Evolutionary conservation across 1,140 invertebrate species (phyloP), one percentile per base, ranked within the genome.

Genomic region (Venturia canescens): DNA sequence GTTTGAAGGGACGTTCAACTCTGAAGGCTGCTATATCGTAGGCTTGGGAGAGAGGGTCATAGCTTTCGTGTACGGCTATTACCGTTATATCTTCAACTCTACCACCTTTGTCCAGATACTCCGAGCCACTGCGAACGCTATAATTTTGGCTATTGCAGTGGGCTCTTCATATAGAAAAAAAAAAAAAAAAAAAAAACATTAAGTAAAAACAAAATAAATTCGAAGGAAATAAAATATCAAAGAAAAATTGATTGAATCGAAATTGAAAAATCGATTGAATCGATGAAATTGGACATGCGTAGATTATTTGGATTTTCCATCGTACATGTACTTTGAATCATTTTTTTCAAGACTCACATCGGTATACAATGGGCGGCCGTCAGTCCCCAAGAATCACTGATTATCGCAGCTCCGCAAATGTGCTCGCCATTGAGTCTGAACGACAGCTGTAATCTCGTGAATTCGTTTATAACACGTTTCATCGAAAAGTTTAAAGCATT

Each of bases 361-460:
- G 57, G 27, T 38, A 85, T 83, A 82, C 93, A 93, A 83, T 94
- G 93, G 50, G 92, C 92, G 53, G 93, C 92, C 11, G 91, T 92
- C 9, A 93, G 75, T 60, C 91, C 84, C 89, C 90, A 93, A 27
- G 88, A 26, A 60, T 86, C 72, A 77, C 84, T 89, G 77, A 93
- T 89, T 26, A 94, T 88, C 15, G 90, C 86, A 0, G 89, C 93
- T 3, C 93, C 93, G 84, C 93, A 93, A 71, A 88, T 86, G 77
- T 88, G 87, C 3, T 78, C 70, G n/a, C 80, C 83, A 23, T 86
- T 80, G 53, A 83, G 81, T 63, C 84, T 83, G 29, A 89, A 79
- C 5, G 87, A 87, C 16, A 88, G 77, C 84, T 92, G 86, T 66
- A 80, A 82, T 70, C 31, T n/a, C 21, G 21, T n/a, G 2, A 53